Evolutionary conservation across 1,140 invertebrate genomes (phyloP).

Genomic region (Ostrea edulis): DNA sequence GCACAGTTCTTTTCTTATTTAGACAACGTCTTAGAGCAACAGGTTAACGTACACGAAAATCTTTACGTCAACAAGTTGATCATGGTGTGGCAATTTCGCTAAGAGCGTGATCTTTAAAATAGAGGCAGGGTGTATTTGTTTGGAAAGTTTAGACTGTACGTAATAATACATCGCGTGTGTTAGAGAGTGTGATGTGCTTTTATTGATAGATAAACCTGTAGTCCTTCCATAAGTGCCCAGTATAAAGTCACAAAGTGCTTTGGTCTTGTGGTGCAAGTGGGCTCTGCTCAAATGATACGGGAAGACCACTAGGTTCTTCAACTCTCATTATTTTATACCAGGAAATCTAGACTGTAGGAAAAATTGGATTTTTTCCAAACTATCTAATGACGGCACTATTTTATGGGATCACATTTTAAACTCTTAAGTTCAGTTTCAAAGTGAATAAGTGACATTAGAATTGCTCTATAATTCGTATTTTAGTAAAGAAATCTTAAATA

Average conservation of each 20-base stretch:
- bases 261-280: too few relatives aligned
- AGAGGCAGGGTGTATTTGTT: too few relatives aligned
- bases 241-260: too few relatives aligned
- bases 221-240: too few relatives aligned
- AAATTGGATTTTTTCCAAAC: neutral
- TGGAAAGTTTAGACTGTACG: too few relatives aligned
- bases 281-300: too few relatives aligned
- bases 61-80: neutral
- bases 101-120: neutral
- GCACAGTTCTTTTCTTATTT: constrained; percentile 5
- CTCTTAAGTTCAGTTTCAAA: neutral
- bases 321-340: too few relatives aligned
- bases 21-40: constrained; percentile 9
- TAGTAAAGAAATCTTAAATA: neutral
- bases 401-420: constrained; percentile 15
- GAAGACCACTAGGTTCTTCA: too few relatives aligned
- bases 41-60: neutral
- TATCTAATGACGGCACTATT: neutral
- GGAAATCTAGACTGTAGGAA: neutral
- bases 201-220: too few relatives aligned
- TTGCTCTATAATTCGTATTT: neutral
- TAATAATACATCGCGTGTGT: too few relatives aligned
- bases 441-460: neutral
- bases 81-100: neutral
- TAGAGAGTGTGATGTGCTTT: too few relatives aligned